These are phyloP conservation scores for Hypotaenidia philippensis DNA, from an alignment of 2,797 vertebrate species.

Conservation along the genomic window DNA sequence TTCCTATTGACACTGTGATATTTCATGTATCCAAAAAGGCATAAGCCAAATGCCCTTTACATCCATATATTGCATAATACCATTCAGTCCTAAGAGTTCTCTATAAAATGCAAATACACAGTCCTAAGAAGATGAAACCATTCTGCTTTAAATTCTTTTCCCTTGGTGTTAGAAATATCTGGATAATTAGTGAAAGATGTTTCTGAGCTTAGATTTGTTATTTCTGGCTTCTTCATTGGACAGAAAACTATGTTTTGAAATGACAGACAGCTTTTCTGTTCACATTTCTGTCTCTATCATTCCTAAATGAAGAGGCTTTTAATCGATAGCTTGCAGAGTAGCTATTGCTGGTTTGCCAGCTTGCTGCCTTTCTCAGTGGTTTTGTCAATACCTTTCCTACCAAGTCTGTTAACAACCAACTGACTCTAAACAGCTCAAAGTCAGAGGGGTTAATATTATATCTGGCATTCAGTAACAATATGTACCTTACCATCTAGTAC, in stretches of 20 bases:
- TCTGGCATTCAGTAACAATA: not conserved
- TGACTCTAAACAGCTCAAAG: not conserved
- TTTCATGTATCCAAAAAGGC: not conserved
- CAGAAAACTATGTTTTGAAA: not conserved
- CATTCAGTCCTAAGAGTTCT: not conserved
- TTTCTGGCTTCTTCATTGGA: not conserved
- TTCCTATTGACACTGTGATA: not conserved
- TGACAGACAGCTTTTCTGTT: not conserved
- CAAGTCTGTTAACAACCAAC: not conserved
- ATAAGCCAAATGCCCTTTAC: not conserved
- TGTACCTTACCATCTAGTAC: not conserved
- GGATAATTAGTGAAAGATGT: not conserved
- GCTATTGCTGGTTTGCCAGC: not conserved
- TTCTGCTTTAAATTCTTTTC: not conserved
- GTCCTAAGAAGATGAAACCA: not conserved
- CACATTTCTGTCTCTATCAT: not conserved
- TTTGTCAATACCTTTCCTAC: conserved; percentile 18
- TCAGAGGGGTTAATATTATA: not conserved
- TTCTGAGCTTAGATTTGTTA: not conserved
- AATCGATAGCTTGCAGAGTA: not conserved
- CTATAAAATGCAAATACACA: not conserved
- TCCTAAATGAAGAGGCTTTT: not conserved
- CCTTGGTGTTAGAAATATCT: not conserved
- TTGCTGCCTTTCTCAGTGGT: not conserved
- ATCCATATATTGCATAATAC: not conserved